Percentiles rank a stretch among this genome's conserved stretches.
Conservation (phyloP, 1,140 invertebrate genomes). For the Delia radicum region DNA sequence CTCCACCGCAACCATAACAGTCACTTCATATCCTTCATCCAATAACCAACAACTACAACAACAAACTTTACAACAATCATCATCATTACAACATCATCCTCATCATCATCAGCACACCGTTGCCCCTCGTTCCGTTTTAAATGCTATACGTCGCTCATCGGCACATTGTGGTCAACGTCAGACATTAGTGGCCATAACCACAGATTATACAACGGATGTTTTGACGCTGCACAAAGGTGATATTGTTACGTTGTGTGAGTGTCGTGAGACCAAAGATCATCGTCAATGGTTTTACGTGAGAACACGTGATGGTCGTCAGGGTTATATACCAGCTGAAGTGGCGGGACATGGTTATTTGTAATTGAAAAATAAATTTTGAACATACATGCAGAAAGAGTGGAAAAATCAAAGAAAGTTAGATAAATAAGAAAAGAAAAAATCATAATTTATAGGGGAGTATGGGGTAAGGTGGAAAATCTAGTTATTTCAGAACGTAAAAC, state of each 20-base stretch:
- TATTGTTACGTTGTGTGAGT: constrained; percentile 68
- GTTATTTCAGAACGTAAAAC: too few species aligned
- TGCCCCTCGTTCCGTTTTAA: constrained; percentile 32
- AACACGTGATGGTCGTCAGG: constrained; percentile 67
- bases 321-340: constrained; percentile 74
- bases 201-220: constrained; percentile 65
- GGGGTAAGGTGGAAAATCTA: too few species aligned
- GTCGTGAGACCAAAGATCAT: constrained; percentile 56
- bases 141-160: constrained; percentile 29
- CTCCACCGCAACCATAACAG: too few species aligned
- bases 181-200: constrained; percentile 68
- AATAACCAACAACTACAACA: background rate
- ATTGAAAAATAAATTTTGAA: constrained; percentile 30
- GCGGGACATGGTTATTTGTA: constrained; percentile 73
- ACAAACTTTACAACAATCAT: background rate
- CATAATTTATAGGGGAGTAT: too few species aligned
- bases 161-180: constrained; percentile 55
- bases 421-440: background rate
- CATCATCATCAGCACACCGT: constrained; percentile 23
- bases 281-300: constrained; percentile 73
- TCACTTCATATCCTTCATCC: background rate
- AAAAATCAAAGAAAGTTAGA: too few species aligned
- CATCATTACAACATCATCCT: background rate
- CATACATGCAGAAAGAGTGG: background rate
- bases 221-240: constrained; percentile 70